Evolutionary conservation across 1,140 invertebrate species (phyloP).

Genomic region (Glomeris maerens): DNA sequence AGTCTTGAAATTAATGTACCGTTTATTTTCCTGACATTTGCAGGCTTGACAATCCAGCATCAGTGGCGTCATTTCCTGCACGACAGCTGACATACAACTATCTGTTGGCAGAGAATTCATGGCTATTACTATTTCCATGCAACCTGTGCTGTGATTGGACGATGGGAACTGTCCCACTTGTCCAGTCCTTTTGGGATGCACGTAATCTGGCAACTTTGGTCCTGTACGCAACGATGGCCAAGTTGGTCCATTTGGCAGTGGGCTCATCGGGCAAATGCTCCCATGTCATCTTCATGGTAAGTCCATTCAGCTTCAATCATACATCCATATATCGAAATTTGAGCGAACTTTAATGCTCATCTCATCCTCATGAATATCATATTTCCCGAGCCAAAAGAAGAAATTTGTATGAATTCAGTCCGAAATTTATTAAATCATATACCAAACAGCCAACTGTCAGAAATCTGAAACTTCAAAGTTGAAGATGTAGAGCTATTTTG

Average conservation of each 20-base stretch:
- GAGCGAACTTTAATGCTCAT: too few species aligned
- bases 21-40: conserved; percentile 19
- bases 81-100: conserved; percentile 89
- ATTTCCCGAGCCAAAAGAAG: too few species aligned
- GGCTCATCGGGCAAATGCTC: conserved; percentile 45
- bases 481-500: too few species aligned
- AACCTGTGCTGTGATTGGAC: conserved; percentile 96
- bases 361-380: too few species aligned
- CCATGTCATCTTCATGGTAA: conserved; percentile 65
- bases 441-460: too few species aligned
- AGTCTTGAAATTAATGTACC: neutral
- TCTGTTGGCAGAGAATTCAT: conserved; percentile 74
- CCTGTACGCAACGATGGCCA: conserved; percentile 49
- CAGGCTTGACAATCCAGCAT: conserved; percentile 87
- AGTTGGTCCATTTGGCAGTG: conserved; percentile 48
- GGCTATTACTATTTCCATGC: conserved; percentile 74
- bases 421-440: too few species aligned
- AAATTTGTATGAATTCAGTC: too few species aligned
- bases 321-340: too few species aligned
- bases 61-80: conserved; percentile 54
- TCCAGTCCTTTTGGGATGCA: conserved; percentile 59
- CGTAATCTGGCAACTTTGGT: conserved; percentile 70
- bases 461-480: too few species aligned
- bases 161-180: conserved; percentile 86
- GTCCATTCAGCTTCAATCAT: conserved; percentile 11